These are phyloP conservation scores for Coptodon bakossiorum DNA, from an alignment of 2,113 vertebrate species.

Conservation along the genomic window DNA sequence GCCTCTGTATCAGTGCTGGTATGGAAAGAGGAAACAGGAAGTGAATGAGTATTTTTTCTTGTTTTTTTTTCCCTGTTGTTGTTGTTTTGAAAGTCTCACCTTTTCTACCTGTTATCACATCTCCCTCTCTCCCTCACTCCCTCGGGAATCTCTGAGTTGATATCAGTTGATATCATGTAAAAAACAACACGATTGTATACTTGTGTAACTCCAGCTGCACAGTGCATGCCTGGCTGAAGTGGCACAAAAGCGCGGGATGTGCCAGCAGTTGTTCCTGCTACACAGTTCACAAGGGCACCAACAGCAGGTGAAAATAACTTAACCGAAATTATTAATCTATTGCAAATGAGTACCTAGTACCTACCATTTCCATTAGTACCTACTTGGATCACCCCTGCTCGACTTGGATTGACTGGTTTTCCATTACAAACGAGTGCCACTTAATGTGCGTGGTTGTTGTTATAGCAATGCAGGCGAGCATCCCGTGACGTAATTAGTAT, in stretches of 20 bases:
- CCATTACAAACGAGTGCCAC: neutral
- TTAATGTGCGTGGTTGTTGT: neutral
- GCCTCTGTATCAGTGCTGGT: neutral
- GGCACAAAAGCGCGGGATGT: neutral
- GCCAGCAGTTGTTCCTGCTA: neutral
- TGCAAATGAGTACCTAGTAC: neutral
- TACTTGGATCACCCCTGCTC: neutral
- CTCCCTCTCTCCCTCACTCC: neutral
- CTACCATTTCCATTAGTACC: neutral
- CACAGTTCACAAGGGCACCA: neutral
- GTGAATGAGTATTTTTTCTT: neutral
- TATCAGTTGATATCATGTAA: neutral
- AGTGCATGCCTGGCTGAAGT: neutral
- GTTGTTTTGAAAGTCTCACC: neutral
- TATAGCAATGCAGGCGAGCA: neutral
- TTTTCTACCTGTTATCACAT: neutral
- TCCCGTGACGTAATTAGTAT: neutral
- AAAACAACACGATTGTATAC: neutral
- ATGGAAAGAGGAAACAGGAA: neutral
- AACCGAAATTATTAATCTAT: neutral
- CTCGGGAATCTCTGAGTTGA: neutral
- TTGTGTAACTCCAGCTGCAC: neutral
- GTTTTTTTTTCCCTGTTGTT: accelerated
- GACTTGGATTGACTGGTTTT: neutral
- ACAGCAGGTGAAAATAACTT: neutral